Percentiles rank a stretch among this genome's conserved stretches.
Evolutionary conservation across 2,113 vertebrate genomes (phyloP).

Genomic region (Stictonetta naevosa): DNA sequence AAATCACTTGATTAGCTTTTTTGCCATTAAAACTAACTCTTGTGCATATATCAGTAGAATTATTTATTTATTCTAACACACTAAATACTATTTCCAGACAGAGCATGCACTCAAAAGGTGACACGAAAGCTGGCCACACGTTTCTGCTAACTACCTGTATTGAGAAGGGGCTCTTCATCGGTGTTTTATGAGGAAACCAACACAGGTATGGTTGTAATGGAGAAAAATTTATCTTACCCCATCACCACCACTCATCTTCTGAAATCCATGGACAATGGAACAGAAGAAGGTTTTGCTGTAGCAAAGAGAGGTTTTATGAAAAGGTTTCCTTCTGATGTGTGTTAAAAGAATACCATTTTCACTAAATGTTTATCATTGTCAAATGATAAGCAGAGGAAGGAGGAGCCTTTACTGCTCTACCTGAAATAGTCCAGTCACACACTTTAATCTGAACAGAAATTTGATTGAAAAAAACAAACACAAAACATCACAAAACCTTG

Average conservation of each 20-base stretch:
- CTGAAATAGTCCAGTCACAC: background rate
- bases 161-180: background rate
- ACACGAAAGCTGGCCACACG: background rate
- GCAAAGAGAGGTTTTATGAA: background rate
- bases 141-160: background rate
- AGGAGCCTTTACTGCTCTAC: background rate
- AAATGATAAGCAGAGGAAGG: background rate
- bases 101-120: background rate
- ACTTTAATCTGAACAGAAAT: background rate
- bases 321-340: background rate
- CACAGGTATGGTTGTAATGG: rapidly evolving
- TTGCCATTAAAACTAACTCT: conserved; percentile 29
- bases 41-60: background rate
- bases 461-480: background rate
- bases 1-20: conserved; percentile 33
- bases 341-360: background rate
- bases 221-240: background rate
- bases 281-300: background rate
- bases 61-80: conserved; percentile 22
- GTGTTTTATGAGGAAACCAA: background rate
- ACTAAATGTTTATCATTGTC: background rate
- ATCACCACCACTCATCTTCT: background rate
- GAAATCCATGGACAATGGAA: background rate
- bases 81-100: background rate
- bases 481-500: background rate